phyloP scores from a whole-genome alignment of 2,888 invertebrate species.

The Ametastegia equiseti region DNA sequence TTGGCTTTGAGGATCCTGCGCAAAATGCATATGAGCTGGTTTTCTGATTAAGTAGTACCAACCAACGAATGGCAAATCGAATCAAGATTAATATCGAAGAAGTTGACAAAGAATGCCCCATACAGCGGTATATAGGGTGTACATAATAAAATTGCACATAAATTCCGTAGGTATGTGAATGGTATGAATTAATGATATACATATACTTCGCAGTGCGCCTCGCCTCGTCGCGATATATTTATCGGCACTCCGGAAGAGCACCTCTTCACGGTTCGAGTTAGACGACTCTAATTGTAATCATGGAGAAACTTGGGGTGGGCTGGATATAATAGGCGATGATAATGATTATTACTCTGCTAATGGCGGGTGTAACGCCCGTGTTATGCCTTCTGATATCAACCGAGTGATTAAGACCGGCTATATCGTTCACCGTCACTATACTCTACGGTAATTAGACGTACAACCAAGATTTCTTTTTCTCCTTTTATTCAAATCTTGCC shows the following conservation, averaged over 20 bases:
- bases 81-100: too few species aligned
- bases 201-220: too few species aligned
- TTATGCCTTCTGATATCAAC: constrained; percentile 7
- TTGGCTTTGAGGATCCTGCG: too few species aligned
- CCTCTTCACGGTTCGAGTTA: neutral
- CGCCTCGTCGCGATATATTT: neutral
- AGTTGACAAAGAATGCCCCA: too few species aligned
- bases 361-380: constrained; percentile 4
- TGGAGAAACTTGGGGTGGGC: neutral
- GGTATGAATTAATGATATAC: too few species aligned
- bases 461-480: neutral
- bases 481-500: neutral
- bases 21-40: too few species aligned
- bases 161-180: too few species aligned
- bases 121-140: too few species aligned
- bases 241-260: neutral
- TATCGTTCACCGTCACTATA: neutral
- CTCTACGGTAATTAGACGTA: neutral
- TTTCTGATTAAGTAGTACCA: too few species aligned
- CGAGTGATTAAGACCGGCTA: constrained; percentile 12
- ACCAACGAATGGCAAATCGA: too few species aligned
- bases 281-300: neutral
- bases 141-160: too few species aligned
- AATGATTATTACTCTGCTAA: constrained; percentile 37
- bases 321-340: constrained; percentile 21